Evolutionary conservation across 23 tunicate species (phyloP).

Genomic region (Phallusia fumigata): DNA sequence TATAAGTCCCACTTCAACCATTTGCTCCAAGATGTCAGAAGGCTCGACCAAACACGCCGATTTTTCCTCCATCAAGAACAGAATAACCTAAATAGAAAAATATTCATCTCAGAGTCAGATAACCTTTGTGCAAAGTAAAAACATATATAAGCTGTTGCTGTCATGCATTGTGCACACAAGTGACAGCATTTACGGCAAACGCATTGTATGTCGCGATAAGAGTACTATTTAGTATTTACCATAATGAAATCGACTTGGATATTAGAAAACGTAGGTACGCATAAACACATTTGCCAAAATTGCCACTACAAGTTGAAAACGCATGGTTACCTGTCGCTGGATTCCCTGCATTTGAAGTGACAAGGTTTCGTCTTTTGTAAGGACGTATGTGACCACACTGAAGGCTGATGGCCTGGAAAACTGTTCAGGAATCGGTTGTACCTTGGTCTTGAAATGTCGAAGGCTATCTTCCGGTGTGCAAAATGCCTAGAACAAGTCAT

Average conservation of each 20-base stretch:
- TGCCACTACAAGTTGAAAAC: too few relatives aligned
- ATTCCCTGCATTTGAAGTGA: conserved; percentile 55
- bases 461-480: conserved; percentile 28
- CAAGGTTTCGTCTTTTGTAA: conserved; percentile 18
- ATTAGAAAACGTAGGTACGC: too few relatives aligned
- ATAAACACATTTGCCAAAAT: too few relatives aligned
- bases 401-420: conserved; percentile 65
- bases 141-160: too few relatives aligned
- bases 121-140: neutral
- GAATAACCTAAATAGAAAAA: conserved; percentile 25
- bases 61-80: conserved; percentile 15
- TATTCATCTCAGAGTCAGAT: too few relatives aligned
- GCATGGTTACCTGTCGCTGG: conserved; percentile 56
- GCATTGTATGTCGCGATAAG: too few relatives aligned
- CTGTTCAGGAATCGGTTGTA: conserved; percentile 57
- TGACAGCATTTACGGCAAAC: too few relatives aligned
- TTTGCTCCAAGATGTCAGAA: conserved; percentile 29
- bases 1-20: conserved; percentile 46
- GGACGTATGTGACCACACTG: conserved; percentile 33
- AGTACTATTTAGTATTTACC: too few relatives aligned
- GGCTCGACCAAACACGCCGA: conserved; percentile 63
- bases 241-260: too few relatives aligned
- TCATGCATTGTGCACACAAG: too few relatives aligned
- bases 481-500: conserved; percentile 28
- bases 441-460: conserved; percentile 39